Conservation (phyloP, 2,113 vertebrate genomes). For the Cygnus atratus region DNA sequence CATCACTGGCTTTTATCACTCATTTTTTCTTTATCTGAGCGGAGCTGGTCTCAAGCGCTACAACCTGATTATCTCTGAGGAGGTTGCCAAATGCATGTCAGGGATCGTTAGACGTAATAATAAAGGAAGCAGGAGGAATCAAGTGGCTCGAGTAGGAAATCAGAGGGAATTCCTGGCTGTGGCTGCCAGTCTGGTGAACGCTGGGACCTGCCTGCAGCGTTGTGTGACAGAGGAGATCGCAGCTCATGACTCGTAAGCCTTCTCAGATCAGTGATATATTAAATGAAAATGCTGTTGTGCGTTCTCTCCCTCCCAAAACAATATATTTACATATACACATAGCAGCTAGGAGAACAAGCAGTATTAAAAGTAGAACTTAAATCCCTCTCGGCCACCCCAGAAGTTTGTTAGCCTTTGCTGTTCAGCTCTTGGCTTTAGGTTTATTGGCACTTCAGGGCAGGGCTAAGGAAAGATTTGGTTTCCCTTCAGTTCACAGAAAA, state of each 20-base stretch:
- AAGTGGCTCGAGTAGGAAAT: slow-evolving; percentile 46
- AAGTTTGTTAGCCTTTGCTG: background rate
- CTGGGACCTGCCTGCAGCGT: background rate
- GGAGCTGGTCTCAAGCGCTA: slow-evolving; percentile 24
- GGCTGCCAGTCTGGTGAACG: background rate
- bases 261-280: background rate
- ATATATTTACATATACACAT: background rate
- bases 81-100: slow-evolving; percentile 55
- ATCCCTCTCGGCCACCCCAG: fast-evolving
- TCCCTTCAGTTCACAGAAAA: background rate
- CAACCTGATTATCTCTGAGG: slow-evolving; percentile 25
- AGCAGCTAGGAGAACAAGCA: background rate
- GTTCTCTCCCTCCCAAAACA: background rate
- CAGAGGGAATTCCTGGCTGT: slow-evolving; percentile 42
- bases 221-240: background rate
- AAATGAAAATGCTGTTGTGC: background rate
- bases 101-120: background rate
- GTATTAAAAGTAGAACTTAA: background rate
- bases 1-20: slow-evolving; percentile 55
- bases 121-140: slow-evolving; percentile 40
- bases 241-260: background rate
- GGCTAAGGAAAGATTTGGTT: background rate
- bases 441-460: background rate
- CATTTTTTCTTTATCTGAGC: background rate
- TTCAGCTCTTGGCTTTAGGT: background rate